Conservation (phyloP, 2,888 invertebrate species). For the Trissolcus brochymenae region DNA sequence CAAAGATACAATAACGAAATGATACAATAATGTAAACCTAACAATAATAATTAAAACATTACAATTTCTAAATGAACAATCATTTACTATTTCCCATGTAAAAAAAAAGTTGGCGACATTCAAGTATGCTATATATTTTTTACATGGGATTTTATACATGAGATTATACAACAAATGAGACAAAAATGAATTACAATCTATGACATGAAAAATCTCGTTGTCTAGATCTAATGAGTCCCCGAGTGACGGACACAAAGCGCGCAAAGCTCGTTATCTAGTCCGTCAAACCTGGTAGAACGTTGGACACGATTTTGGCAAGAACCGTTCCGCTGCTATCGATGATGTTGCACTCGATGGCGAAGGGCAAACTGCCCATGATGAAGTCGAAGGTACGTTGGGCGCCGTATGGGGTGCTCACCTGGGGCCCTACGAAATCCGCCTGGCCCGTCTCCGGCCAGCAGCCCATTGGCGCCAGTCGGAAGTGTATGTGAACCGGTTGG, state of each 20-base stretch:
- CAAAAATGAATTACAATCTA: too few relatives aligned
- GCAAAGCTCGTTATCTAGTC: conserved; percentile 52
- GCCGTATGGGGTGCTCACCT: conserved; percentile 59
- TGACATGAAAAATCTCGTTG: too few relatives aligned
- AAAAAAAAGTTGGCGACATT: too few relatives aligned
- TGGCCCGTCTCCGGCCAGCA: conserved; percentile 62
- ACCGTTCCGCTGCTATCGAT: conserved; percentile 63
- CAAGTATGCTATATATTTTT: too few relatives aligned
- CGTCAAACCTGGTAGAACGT: conserved; percentile 70
- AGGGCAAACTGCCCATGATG: conserved; percentile 67
- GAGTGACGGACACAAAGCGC: conserved; percentile 62
- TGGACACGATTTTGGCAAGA: conserved; percentile 66
- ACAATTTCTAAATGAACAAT: too few relatives aligned
- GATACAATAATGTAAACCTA: too few relatives aligned
- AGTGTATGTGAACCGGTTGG: conserved; percentile 73
- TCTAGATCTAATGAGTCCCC: conserved; percentile 9
- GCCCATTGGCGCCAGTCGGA: conserved; percentile 67
- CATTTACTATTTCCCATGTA: too few relatives aligned
- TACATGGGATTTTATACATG: too few relatives aligned
- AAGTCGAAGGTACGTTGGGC: conserved; percentile 68
- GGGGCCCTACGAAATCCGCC: conserved; percentile 50
- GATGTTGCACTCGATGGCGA: conserved; percentile 67
- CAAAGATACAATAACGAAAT: too few relatives aligned
- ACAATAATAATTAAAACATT: too few relatives aligned
- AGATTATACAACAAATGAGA: too few relatives aligned